Base-by-base conservation (phyloP, 2,888 invertebrate genomes). In the Pecten maximus region DNA sequence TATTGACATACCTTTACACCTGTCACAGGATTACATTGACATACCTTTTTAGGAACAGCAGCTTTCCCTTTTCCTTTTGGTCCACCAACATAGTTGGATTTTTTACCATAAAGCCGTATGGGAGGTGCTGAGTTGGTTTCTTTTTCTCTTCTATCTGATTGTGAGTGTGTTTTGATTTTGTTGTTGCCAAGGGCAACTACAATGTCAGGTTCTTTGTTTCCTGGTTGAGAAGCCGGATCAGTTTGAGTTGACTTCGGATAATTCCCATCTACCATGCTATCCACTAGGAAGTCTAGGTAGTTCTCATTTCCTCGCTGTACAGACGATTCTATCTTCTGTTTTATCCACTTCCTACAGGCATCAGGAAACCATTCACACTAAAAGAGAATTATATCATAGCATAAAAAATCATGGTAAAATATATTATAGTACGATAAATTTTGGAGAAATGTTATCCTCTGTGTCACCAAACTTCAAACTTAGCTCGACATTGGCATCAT, bases 41-140 rank as follows among this genome's bases (percentile, higher is more conserved):
- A 54, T 35, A 74, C 74, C 74, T 74, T 74, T 23, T 28, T 74
- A 1, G 28, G 74, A 35, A 74, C 35, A 10, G 12, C 74, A 28
- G 74, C 28, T 35, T 74, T 74, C 28, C 74, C 74, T 23, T 74
- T 74, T 74, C 74, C 74, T 74, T 74, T 74, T 74, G 28, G 28
- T 74, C 74, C 74, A 6, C 74, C 35, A 3, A 35, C 15, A 28
- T 74, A 74, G 74, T 74, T 74, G 35, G 35, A 19, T 74, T 74
- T 74, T 28, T 74, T 74, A 74, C 74, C 74, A 74, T 74, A 74
- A 28, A 74, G 74, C 16, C 74, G 28, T 74, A 74, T 23, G 35
- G 35, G 28, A 35, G 74, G 74, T 28, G 3, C 28, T 6, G 35
- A 28, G 16, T 74, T 35, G 10, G 74, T 74, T 35, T 35, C 74